Evolutionary conservation across 2,888 invertebrate genomes (phyloP).

Genomic region (Acheta domesticus): DNA sequence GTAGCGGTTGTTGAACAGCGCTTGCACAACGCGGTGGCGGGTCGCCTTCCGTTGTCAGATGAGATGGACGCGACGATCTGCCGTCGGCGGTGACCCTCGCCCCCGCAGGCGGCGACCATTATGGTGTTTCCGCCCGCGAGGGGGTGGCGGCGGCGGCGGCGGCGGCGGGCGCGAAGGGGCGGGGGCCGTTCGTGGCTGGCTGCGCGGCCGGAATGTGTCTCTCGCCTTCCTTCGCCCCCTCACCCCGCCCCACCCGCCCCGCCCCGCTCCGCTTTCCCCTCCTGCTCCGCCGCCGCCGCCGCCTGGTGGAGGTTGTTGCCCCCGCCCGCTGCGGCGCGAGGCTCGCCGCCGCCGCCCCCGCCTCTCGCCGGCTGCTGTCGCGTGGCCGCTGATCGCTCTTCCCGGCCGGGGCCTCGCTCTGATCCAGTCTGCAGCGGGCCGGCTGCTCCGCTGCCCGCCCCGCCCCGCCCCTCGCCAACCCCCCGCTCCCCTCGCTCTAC

Average conservation of each 20-base stretch:
- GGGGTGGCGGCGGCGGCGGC: too few relatives aligned
- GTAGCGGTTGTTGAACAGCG: too few relatives aligned
- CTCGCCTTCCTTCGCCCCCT: background rate
- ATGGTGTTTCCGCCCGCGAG: too few relatives aligned
- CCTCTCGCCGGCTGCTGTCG: background rate
- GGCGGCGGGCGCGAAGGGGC: background rate
- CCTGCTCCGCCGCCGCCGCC: background rate
- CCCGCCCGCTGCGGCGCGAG: background rate
- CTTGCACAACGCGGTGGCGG: too few relatives aligned
- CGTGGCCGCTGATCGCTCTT: background rate
- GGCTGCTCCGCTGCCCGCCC: too few relatives aligned
- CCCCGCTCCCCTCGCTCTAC: background rate
- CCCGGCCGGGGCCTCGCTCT: background rate
- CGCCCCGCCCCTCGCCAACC: background rate
- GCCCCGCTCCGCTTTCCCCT: background rate
- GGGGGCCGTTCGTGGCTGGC: background rate
- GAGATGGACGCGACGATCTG: too few relatives aligned
- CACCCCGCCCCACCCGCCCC: background rate
- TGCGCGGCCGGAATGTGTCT: background rate
- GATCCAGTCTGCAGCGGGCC: too few relatives aligned
- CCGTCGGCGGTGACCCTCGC: too few relatives aligned
- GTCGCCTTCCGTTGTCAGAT: too few relatives aligned
- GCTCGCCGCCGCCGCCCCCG: background rate
- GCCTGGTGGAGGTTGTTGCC: background rate
- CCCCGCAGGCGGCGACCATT: too few relatives aligned